These are phyloP conservation scores for Himalopsyche tibetana DNA, from an alignment of 2,888 invertebrate genomes.

Conservation along the genomic window DNA sequence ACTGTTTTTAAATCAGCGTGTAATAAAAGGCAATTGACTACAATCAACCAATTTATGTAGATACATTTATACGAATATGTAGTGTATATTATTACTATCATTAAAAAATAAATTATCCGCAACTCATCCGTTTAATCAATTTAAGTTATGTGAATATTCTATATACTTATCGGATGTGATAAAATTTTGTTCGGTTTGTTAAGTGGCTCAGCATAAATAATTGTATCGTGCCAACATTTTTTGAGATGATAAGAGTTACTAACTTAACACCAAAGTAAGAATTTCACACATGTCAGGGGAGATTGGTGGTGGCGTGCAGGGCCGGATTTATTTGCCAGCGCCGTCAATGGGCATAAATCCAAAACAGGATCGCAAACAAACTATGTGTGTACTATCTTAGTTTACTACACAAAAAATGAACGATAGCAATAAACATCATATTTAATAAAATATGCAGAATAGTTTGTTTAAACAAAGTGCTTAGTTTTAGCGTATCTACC, in stretches of 20 bases:
- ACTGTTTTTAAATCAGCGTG: no score
- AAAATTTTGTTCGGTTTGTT: neutral
- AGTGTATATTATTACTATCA: no score
- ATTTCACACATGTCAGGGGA: slow-evolving; percentile 37
- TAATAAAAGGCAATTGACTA: no score
- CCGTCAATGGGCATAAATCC: slow-evolving; percentile 39
- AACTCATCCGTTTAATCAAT: no score
- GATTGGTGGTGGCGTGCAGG: slow-evolving; percentile 40
- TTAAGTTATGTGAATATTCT: neutral
- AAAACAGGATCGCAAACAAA: slow-evolving; percentile 33
- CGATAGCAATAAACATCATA: neutral
- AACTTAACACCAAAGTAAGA: slow-evolving; percentile 33
- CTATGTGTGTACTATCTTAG: neutral
- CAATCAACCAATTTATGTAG: no score
- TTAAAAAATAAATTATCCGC: no score
- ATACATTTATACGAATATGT: no score
- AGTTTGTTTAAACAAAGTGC: no score
- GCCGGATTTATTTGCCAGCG: slow-evolving; percentile 25
- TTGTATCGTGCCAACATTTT: neutral
- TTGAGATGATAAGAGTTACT: slow-evolving; percentile 8
- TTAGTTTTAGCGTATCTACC: no score
- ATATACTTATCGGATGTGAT: neutral
- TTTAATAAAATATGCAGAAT: no score
- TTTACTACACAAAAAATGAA: neutral
- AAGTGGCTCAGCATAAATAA: neutral